Conservation (phyloP, 2,888 invertebrate species). For the Andrena haemorrhoa region DNA sequence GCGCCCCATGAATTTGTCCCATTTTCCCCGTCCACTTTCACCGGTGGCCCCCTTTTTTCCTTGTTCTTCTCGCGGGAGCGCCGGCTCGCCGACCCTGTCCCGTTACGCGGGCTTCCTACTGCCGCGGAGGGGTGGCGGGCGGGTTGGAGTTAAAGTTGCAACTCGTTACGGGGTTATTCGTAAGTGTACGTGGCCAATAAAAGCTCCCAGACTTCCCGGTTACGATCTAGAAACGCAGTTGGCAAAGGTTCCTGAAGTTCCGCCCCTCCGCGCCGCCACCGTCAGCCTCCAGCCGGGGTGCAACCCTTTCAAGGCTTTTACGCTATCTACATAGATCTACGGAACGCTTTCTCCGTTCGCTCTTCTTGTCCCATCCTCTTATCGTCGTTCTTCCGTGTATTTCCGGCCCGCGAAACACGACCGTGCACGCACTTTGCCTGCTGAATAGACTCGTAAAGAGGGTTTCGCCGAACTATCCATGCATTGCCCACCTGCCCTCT, state of each 20-base stretch:
- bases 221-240: slow-evolving; percentile 48
- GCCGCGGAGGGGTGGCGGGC: neutral
- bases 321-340: slow-evolving; percentile 45
- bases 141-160: slow-evolving; percentile 32
- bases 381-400: slow-evolving; percentile 37
- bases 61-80: neutral
- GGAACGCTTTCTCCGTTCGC: slow-evolving; percentile 7
- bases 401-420: slow-evolving; percentile 48
- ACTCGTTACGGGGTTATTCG: slow-evolving; percentile 55
- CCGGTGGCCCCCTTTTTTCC: neutral
- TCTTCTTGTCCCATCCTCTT: slow-evolving; percentile 26
- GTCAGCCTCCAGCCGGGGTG: neutral
- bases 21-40: neutral
- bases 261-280: neutral
- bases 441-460: slow-evolving; percentile 52
- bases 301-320: slow-evolving; percentile 51
- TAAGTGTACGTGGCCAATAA: slow-evolving; percentile 61
- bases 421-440: slow-evolving; percentile 40
- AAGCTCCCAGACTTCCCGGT: slow-evolving; percentile 32
- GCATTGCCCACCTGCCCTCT: no score
- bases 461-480: slow-evolving; percentile 27
- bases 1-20: slow-evolving; percentile 36
- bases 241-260: slow-evolving; percentile 51
- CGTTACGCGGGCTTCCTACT: slow-evolving; percentile 11
- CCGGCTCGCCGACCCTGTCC: slow-evolving; percentile 4